These are phyloP conservation scores for Mormyrus iriodes DNA, from an alignment of 2,113 vertebrate genomes.

Conservation along the genomic window DNA sequence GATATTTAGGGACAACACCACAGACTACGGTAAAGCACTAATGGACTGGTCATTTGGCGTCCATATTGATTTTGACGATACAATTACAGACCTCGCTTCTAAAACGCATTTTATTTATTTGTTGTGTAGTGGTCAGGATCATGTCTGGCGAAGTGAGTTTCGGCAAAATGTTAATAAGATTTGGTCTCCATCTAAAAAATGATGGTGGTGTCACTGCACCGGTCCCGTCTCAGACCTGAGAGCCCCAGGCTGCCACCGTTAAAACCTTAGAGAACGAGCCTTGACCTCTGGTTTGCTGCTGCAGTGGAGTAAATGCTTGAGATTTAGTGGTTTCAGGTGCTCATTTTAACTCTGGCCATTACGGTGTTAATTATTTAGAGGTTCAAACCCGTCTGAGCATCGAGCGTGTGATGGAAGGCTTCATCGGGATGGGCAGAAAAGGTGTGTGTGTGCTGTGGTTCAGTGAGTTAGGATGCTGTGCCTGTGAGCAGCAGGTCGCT, in stretches of 20 bases:
- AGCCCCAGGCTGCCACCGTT: background rate
- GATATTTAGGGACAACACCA: background rate
- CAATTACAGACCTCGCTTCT: background rate
- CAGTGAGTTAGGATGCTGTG: background rate
- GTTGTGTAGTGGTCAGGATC: background rate
- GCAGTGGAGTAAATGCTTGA: background rate
- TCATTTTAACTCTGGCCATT: conserved; percentile 16
- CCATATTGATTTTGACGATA: background rate
- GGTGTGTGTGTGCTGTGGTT: background rate
- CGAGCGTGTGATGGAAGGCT: background rate
- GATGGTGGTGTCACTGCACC: background rate
- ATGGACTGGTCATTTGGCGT: background rate
- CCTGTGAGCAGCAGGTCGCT: background rate
- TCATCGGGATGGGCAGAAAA: background rate
- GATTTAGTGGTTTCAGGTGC: background rate
- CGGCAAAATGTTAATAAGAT: background rate
- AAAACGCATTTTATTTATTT: background rate
- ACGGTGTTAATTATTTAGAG: conserved; percentile 15
- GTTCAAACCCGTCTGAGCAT: conserved; percentile 9
- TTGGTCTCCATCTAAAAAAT: background rate
- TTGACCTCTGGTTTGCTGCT: conserved; percentile 3
- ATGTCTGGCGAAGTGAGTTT: background rate
- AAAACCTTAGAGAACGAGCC: background rate
- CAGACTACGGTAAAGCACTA: background rate
- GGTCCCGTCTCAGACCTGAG: background rate